Evolutionary conservation across 2,888 invertebrate species (phyloP).

Genomic region (Drosophila neutralis): DNA sequence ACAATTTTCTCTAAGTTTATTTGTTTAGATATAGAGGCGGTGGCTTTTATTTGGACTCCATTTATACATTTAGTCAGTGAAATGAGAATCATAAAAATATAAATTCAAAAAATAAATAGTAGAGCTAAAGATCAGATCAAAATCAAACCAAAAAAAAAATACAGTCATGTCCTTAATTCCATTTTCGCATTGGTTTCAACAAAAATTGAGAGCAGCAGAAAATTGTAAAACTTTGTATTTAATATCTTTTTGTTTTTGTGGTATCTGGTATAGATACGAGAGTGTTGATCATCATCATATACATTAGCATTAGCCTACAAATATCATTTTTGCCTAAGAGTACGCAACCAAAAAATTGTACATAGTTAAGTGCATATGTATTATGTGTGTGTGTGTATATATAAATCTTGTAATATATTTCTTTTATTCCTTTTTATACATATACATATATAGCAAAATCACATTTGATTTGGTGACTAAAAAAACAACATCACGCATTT

Average conservation of each 20-base stretch:
- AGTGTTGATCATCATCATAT: conserved; percentile 16
- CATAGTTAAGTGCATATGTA: conserved; percentile 49
- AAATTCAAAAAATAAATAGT: not conserved
- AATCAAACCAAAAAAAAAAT: not conserved
- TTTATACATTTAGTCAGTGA: conserved; percentile 78
- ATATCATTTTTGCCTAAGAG: conserved; percentile 21
- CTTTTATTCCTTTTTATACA: not conserved
- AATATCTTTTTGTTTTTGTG: not conserved
- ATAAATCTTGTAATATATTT: conserved; percentile 26
- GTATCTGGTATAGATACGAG: not conserved
- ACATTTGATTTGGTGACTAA: conserved; percentile 63
- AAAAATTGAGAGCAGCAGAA: conserved; percentile 7
- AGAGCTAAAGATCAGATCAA: conserved; percentile 17
- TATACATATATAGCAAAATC: conserved; percentile 67
- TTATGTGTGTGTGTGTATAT: conserved; percentile 32
- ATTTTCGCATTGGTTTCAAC: conserved; percentile 2
- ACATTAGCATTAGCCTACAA: conserved; percentile 12
- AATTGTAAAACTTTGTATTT: not conserved
- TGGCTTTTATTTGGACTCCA: conserved; percentile 83
- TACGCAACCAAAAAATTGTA: conserved; percentile 47
- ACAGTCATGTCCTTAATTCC: conserved; percentile 11
- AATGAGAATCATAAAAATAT: conserved; percentile 34
- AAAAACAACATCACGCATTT: conserved; percentile 67
- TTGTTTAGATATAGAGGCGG: conserved; percentile 70
- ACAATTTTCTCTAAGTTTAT: conserved; percentile 70